These are phyloP conservation scores for Drosophila lini DNA, from an alignment of 1,140 invertebrate genomes.

Conservation along the genomic window DNA sequence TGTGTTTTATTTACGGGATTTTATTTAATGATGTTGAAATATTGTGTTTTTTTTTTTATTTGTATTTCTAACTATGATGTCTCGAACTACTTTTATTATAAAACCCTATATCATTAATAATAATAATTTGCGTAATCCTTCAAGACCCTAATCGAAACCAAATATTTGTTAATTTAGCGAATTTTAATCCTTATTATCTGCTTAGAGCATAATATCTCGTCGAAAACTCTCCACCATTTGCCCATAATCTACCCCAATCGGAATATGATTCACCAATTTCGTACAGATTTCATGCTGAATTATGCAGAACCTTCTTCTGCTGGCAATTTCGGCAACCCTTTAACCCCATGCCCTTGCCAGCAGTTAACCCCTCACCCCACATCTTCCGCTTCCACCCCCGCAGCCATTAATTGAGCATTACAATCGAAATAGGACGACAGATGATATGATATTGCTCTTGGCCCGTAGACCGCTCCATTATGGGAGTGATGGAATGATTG, in stretches of 20 bases:
- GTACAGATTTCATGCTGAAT: slow-evolving; percentile 28
- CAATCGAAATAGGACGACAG: slow-evolving; percentile 22
- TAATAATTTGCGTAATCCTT: neutral
- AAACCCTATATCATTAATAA: neutral
- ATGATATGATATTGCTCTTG: slow-evolving; percentile 29
- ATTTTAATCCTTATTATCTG: neutral
- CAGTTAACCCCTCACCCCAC: neutral
- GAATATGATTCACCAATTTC: slow-evolving; percentile 21
- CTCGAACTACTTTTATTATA: neutral
- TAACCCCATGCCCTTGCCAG: slow-evolving; percentile 14
- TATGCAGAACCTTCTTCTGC: slow-evolving; percentile 2
- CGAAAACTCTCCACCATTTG: neutral
- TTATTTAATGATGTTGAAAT: neutral
- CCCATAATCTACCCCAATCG: slow-evolving; percentile 25
- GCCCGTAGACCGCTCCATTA: slow-evolving; percentile 28
- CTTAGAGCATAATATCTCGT: neutral
- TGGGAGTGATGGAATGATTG: slow-evolving; percentile 54
- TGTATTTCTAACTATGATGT: neutral
- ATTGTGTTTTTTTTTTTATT: no score
- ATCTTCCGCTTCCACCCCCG: slow-evolving; percentile 13
- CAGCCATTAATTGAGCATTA: slow-evolving; percentile 42
- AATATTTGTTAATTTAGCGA: neutral
- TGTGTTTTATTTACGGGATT: neutral
- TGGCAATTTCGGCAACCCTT: slow-evolving; percentile 13
- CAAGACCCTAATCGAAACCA: neutral